Conservation (phyloP, 2,113 vertebrate species). For the Ptychochromis oligacanthus region DNA sequence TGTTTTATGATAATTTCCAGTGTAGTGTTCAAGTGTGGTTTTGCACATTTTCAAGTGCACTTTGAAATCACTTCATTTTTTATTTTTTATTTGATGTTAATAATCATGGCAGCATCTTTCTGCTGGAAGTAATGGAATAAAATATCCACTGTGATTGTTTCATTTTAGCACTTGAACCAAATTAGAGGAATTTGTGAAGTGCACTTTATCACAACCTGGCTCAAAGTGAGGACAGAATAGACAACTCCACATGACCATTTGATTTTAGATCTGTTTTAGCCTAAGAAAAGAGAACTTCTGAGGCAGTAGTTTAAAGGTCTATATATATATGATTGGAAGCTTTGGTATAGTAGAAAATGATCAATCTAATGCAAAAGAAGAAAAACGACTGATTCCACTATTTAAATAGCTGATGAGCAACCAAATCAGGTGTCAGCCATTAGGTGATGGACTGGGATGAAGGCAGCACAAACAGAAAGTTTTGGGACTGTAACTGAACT, state of each 20-base stretch:
- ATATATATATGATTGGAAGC: background rate
- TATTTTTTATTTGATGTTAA: conserved; percentile 10
- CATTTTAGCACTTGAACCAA: background rate
- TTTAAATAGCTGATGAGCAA: too few relatives aligned
- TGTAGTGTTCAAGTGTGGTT: background rate
- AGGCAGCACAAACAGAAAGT: background rate
- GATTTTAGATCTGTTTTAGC: background rate
- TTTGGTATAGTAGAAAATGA: background rate
- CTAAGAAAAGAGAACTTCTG: background rate
- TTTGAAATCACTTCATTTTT: background rate
- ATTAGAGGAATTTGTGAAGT: background rate
- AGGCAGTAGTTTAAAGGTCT: background rate
- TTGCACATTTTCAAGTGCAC: background rate
- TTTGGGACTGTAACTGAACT: background rate
- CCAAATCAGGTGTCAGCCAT: too few relatives aligned
- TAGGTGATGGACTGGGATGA: too few relatives aligned
- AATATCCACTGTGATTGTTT: background rate
- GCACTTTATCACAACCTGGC: background rate
- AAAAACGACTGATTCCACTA: too few relatives aligned
- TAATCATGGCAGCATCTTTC: background rate
- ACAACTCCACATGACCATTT: background rate
- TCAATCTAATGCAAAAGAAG: background rate
- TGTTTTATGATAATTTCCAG: background rate
- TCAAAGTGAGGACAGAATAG: background rate
- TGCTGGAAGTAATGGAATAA: background rate